Percentiles rank a stretch among this genome's conserved stretches.
phyloP scores from a whole-genome alignment of 2,797 vertebrate species.

The Alauda arvensis region DNA sequence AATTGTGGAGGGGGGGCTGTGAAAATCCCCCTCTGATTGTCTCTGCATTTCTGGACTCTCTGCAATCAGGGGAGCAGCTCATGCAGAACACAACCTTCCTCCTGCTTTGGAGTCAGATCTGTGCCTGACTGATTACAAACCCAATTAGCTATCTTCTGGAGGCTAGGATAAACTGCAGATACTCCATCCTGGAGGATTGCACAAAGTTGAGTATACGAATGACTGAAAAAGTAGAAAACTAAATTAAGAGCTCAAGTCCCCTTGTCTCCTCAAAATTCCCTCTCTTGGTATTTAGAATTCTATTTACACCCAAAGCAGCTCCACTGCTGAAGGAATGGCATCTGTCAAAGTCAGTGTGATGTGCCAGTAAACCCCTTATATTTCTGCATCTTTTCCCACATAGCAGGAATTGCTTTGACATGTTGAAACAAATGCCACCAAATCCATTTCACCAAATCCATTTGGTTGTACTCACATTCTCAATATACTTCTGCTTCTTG shows the following conservation, averaged over 20 bases:
- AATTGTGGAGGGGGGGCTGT: neutral
- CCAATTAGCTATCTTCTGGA: neutral
- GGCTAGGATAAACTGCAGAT: neutral
- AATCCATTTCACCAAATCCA: neutral
- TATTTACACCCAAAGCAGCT: neutral
- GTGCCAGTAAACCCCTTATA: constrained; percentile 41
- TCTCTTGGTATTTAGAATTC: constrained; percentile 15
- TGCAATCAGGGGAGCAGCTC: neutral
- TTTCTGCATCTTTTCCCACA: constrained; percentile 40
- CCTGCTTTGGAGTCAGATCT: neutral
- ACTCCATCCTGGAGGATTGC: neutral
- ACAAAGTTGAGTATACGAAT: neutral
- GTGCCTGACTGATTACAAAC: neutral
- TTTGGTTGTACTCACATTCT: neutral
- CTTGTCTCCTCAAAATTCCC: neutral
- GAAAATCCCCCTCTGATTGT: neutral
- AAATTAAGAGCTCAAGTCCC: constrained; percentile 19
- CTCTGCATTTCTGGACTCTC: neutral
- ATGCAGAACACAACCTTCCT: neutral
- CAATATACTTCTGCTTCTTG: neutral
- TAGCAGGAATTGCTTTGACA: constrained; percentile 19
- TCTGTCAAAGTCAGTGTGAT: constrained; percentile 30
- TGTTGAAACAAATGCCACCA: constrained; percentile 18
- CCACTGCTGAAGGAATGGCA: constrained; percentile 5
- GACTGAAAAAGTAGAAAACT: neutral